Evolutionary conservation across 2,888 invertebrate species (phyloP).

Genomic region (Malthinus seriepunctatus): DNA sequence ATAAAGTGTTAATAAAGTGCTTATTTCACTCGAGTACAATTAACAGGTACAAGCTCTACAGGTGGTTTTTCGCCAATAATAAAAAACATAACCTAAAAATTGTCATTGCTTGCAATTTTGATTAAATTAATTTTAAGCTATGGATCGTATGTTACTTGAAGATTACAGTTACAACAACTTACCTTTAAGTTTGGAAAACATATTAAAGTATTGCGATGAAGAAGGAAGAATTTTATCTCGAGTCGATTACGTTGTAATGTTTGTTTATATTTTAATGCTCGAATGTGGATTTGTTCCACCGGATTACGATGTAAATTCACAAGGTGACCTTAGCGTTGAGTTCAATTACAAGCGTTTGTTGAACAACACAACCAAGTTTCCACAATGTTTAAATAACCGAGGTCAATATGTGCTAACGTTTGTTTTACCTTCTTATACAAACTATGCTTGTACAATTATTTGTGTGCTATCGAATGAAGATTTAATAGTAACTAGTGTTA

Average conservation of each 20-base stretch:
- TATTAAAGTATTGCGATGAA: constrained; percentile 32
- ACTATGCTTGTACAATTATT: constrained; percentile 38
- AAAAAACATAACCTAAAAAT: background rate
- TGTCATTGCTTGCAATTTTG: too few species aligned
- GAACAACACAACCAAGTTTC: constrained; percentile 30
- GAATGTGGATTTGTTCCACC: constrained; percentile 50
- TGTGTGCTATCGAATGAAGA: constrained; percentile 43
- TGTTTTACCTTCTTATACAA: constrained; percentile 37
- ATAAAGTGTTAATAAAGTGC: background rate
- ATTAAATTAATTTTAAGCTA: constrained; percentile 32
- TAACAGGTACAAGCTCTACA: background rate
- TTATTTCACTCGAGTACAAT: background rate
- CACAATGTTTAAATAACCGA: constrained; percentile 40
- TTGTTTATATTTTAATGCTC: constrained; percentile 50
- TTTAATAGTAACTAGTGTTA: constrained; percentile 46
- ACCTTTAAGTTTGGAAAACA: constrained; percentile 44
- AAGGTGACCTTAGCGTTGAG: constrained; percentile 29
- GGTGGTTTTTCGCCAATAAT: background rate
- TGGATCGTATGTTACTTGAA: constrained; percentile 46
- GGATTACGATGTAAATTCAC: constrained; percentile 29
- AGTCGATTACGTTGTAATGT: constrained; percentile 46
- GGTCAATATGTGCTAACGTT: constrained; percentile 40
- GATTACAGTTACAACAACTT: constrained; percentile 42
- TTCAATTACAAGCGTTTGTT: constrained; percentile 43
- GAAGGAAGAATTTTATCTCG: constrained; percentile 20